Evolutionary conservation across 2,113 vertebrate genomes (phyloP), one percentile per base, ranked within the genome.

Genomic region (Calonectris borealis): DNA sequence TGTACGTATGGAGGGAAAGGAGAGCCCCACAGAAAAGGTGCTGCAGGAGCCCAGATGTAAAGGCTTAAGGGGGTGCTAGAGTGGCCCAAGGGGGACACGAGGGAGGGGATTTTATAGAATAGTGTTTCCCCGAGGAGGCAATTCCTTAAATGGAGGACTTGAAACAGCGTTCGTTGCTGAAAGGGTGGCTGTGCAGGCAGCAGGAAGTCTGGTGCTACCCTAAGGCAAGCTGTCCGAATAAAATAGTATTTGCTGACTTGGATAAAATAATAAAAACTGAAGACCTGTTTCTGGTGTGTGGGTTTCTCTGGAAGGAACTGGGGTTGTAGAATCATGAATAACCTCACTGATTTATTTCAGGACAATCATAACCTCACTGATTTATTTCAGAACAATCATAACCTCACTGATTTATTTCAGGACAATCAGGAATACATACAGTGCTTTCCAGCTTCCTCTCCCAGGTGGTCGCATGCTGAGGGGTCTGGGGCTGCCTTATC

Each of bases 211-310:
- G 73, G 36, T 71, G 87, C 92, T 90, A 18, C 73, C 70, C 57
- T 9, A 2, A 57, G 55, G 70, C 69, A 54, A 79, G 61, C 73
- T 89, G 83, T 60, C 42, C 0, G 0, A 40, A 32, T 51, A 34
- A 76, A 84, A 48, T 0, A 9, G 20, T 44, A 14, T 71, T 73
- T 96, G 72, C 69, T 81, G 49, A 68, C 42, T 60, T 73, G 52
- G 84, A 60, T 75, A n/a, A 73, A 80, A 48, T 11, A 97, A 93
- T 93, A 95, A 97, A 96, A 80, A 6, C 26, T 42, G 40, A 80
- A 61, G 80, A 19, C 8, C 57, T 86, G 16, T 3, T 36, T 27
- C 38, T 80, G 72, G 3, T 16, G 44, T 72, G 40, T 69, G 62
- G 27, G 25, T 65, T 58, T 91, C 46, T 82, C 19, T 27, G 60